Evolutionary conservation across 2,888 invertebrate genomes (phyloP).

Genomic region (Autographa gamma): DNA sequence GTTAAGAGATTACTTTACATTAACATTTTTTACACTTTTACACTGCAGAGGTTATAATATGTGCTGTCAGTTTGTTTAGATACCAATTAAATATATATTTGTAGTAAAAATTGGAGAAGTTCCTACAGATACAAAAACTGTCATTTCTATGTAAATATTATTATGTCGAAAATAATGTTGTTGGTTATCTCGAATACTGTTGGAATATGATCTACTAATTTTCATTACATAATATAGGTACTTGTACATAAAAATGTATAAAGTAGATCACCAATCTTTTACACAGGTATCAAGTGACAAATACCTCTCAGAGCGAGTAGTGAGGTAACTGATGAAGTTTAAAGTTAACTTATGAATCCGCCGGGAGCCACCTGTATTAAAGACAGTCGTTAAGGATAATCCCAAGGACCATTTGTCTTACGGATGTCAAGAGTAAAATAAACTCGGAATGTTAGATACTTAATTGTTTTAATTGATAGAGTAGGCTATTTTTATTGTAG

Average conservation of each 20-base stretch:
- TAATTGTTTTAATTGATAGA: conserved; percentile 16
- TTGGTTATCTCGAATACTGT: no score
- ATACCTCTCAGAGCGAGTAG: conserved; percentile 51
- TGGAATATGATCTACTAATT: no score
- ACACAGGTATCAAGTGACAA: no score
- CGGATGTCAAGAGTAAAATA: conserved; percentile 68
- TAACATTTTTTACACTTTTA: no score
- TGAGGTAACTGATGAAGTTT: conserved; percentile 58
- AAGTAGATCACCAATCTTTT: no score
- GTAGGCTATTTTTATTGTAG: not conserved
- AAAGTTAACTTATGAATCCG: conserved; percentile 73
- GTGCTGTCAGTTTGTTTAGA: not conserved
- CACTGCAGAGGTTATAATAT: no score
- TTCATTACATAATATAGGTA: no score
- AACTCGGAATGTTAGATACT: conserved; percentile 67
- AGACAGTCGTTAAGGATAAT: conserved; percentile 72
- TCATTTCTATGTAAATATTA: no score
- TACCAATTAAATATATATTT: not conserved
- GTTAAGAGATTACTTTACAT: not conserved
- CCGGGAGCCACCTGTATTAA: conserved; percentile 70
- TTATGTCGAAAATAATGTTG: no score
- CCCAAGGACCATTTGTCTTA: conserved; percentile 68
- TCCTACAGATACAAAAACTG: no score
- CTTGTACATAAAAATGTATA: no score
- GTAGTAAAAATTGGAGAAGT: no score